Evolutionary conservation across 2,888 invertebrate genomes (phyloP), one percentile per base, ranked within the genome.

Genomic region (Philaethria dido): DNA sequence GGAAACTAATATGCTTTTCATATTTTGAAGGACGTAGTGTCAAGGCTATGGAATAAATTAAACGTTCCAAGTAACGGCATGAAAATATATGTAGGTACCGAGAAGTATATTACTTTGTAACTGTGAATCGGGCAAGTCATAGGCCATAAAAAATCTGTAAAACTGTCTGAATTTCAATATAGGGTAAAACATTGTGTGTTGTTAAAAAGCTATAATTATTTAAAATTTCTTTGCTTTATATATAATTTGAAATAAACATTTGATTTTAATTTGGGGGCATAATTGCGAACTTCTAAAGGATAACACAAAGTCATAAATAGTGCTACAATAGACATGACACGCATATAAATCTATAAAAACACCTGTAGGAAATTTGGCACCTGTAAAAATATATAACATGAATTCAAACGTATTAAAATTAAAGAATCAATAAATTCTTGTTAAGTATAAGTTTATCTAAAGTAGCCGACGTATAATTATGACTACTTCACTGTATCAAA

Each of bases 1-100:
- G 52, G 52, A 52, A 52, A 29, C 29, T 62, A 62, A 68, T 70
- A 55, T 62, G 61, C 61, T 59, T 54, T 65, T 65, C 54, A 61
- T 60, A 63, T 13, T 62, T 64, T 47, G 62, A 69, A 69, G 69
- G 69, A 68, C 69, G 62, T 39, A 47, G 62, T 16, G 48, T 44
- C 50, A 57, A 69, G 66, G 70, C 66, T 63, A 62, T 52, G 11
- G 69, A 66, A 69, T 66, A 71, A 59, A 66, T 65, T 70, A 70
- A 18, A 69, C 52, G 59, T 60, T 62, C 60, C 50, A 61, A 50
- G 67, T 69, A 69, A 66, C 64, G 9, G 52, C 52, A 52, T 52
- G 52, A 52, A 50, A 50, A 33, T 33, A 57, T 18, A 11, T 33
- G 57, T 36, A 63, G 25, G 36, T 60, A 33, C 52, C 52, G 5